These are phyloP conservation scores for Trachemys scripta DNA, from an alignment of 2,113 vertebrate species.

Conservation along the genomic window DNA sequence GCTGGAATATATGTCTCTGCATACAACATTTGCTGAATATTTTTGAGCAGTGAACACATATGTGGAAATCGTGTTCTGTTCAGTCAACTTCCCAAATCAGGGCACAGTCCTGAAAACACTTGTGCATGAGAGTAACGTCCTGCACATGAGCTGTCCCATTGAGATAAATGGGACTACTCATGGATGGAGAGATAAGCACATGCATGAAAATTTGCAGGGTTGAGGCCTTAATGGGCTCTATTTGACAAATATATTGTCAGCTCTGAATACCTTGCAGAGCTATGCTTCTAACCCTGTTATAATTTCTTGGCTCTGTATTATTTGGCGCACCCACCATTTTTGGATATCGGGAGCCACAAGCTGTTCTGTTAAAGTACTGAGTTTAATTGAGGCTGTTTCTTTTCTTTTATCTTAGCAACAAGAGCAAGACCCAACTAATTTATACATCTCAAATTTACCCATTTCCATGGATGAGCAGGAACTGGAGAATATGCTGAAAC, in stretches of 20 bases:
- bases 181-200: not conserved
- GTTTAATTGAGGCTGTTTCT: constrained; percentile 54
- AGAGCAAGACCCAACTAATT: constrained; percentile 98
- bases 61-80: constrained; percentile 27
- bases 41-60: constrained; percentile 33
- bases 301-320: constrained; percentile 1
- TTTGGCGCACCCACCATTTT: not conserved
- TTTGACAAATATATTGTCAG: not conserved
- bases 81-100: constrained; percentile 41
- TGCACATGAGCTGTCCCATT: not conserved
- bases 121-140: constrained; percentile 37
- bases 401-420: constrained; percentile 88
- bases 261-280: not conserved
- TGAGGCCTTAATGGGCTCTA: not conserved
- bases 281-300: constrained; percentile 14
- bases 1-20: constrained; percentile 39
- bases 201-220: constrained; percentile 19
- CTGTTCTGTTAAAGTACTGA: constrained; percentile 14
- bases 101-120: constrained; percentile 14
- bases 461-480: constrained; percentile 98
- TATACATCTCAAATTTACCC: constrained; percentile 97
- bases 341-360: not conserved
- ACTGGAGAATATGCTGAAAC: constrained; percentile 97
- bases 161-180: constrained; percentile 32
- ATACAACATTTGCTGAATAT: constrained; percentile 31